These are phyloP conservation scores for Struthidea cinerea DNA, from an alignment of 2,113 vertebrate genomes.

Conservation along the genomic window DNA sequence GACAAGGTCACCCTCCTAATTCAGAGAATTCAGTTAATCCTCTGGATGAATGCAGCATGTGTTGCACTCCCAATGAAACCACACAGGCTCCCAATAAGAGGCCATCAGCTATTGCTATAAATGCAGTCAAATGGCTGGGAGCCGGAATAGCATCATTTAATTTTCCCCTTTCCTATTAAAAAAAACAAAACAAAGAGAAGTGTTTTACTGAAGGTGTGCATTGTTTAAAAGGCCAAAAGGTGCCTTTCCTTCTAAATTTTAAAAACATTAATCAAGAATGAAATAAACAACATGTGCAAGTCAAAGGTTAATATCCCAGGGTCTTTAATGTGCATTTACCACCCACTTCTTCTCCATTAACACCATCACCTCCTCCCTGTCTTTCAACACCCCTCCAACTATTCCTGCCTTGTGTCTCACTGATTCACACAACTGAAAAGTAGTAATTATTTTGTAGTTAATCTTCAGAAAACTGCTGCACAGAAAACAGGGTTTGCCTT, in stretches of 20 bases:
- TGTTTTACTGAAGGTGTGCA: slow-evolving; percentile 32
- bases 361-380: background rate
- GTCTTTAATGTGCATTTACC: slow-evolving; percentile 42
- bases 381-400: slow-evolving; percentile 11
- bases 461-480: slow-evolving; percentile 19
- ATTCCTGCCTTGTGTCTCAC: background rate
- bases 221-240: slow-evolving; percentile 46
- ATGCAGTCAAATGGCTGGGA: slow-evolving; percentile 11
- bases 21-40: slow-evolving; percentile 56
- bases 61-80: slow-evolving; percentile 30
- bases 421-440: slow-evolving; percentile 2
- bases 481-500: background rate
- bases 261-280: slow-evolving; percentile 44
- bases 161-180: slow-evolving; percentile 25
- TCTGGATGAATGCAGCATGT: slow-evolving; percentile 30
- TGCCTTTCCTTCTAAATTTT: slow-evolving; percentile 40
- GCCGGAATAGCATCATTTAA: background rate
- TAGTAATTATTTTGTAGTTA: slow-evolving; percentile 44
- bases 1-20: slow-evolving; percentile 63
- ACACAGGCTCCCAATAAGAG: slow-evolving; percentile 10
- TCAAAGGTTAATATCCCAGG: slow-evolving; percentile 58
- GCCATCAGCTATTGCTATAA: background rate
- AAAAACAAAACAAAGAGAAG: slow-evolving; percentile 9
- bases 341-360: slow-evolving; percentile 61
- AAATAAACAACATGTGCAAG: slow-evolving; percentile 48